These are phyloP conservation scores for Climacteris rufus DNA, from an alignment of 2,113 vertebrate species.

Conservation along the genomic window DNA sequence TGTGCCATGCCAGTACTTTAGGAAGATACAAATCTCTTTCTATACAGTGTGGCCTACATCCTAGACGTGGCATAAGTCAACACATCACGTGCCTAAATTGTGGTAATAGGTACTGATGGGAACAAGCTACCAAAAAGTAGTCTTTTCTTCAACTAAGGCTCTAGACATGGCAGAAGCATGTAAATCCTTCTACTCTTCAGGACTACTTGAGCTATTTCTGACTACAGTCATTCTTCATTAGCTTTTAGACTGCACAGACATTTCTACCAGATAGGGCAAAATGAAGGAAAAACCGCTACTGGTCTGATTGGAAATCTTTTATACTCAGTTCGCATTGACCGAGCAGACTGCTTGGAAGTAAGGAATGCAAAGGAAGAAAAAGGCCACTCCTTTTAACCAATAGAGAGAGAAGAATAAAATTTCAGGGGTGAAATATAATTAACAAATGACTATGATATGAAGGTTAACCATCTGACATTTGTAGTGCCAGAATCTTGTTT, in stretches of 20 bases:
- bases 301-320: background rate
- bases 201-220: background rate
- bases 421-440: background rate
- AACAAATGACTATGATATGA: background rate
- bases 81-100: fast-evolving
- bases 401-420: background rate
- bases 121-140: background rate
- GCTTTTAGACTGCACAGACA: background rate
- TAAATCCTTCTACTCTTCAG: background rate
- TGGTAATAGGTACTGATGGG: background rate
- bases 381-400: background rate
- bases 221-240: background rate
- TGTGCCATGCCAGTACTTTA: background rate
- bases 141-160: background rate
- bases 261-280: background rate
- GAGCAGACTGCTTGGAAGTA: background rate
- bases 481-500: background rate
- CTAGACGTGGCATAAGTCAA: background rate
- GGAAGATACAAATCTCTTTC: background rate
- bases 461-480: background rate
- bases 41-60: background rate
- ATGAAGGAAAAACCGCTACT: background rate
- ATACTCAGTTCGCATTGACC: background rate
- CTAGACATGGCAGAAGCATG: background rate
- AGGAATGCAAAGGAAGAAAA: background rate